These are phyloP conservation scores for Catamblyrhynchus diadema DNA, from an alignment of 2,797 vertebrate genomes.

Conservation along the genomic window DNA sequence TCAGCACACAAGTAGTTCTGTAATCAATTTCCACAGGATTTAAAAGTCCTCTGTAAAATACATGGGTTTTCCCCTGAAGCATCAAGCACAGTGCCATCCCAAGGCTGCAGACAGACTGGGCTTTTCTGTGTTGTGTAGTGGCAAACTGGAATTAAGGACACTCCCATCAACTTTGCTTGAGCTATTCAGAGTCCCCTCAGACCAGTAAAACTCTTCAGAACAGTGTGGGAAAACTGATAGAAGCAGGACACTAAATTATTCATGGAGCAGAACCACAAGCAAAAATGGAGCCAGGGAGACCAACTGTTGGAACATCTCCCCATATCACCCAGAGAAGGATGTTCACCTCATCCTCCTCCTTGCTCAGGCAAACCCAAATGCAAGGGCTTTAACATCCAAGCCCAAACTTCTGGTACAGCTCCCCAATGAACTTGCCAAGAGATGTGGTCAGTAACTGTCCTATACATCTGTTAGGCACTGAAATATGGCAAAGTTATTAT, in stretches of 20 bases:
- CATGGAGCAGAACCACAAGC: background rate
- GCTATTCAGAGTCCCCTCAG: background rate
- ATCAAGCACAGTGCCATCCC: background rate
- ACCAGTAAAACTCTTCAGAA: background rate
- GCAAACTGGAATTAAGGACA: background rate
- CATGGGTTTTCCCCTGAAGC: background rate
- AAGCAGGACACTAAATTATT: background rate
- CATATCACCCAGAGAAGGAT: background rate
- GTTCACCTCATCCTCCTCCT: background rate
- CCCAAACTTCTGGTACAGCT: background rate
- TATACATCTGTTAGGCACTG: background rate
- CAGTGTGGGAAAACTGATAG: background rate
- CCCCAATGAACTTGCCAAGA: background rate
- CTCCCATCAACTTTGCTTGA: background rate
- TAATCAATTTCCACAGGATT: background rate
- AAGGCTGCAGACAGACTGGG: background rate
- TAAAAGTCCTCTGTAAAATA: background rate
- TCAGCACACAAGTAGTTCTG: background rate
- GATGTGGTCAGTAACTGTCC: background rate
- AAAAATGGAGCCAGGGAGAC: background rate
- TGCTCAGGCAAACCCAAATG: background rate
- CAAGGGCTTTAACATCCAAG: background rate
- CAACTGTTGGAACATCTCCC: rapidly evolving
- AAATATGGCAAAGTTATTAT: background rate
- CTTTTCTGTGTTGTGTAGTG: background rate